These are phyloP conservation scores for Hemichromis elongatus DNA, from an alignment of 2,113 vertebrate genomes.

Conservation along the genomic window DNA sequence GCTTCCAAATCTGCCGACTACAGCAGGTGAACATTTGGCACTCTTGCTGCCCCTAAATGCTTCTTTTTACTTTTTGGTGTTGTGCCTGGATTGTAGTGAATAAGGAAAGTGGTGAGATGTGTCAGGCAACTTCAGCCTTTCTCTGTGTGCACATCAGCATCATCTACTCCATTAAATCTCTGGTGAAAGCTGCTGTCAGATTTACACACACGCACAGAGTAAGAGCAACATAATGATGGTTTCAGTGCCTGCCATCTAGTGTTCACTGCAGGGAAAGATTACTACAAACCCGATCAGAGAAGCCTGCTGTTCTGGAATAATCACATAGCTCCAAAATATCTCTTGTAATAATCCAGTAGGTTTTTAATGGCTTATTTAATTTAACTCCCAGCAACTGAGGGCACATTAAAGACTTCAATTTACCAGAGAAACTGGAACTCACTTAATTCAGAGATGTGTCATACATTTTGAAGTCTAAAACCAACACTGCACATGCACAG, in stretches of 20 bases:
- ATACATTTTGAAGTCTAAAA: not conserved
- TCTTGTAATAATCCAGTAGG: not conserved
- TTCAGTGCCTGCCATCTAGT: conserved; percentile 42
- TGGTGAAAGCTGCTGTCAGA: conserved; percentile 1
- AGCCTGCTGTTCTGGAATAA: not conserved
- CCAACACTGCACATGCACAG: not conserved
- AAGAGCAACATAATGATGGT: not conserved
- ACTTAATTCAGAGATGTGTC: not conserved
- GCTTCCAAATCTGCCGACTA: conserved; percentile 36
- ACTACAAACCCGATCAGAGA: not conserved
- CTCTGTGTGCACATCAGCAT: not conserved
- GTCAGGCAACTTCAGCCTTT: not conserved
- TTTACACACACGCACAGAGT: not conserved
- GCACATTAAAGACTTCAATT: not conserved
- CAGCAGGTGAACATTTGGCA: conserved; percentile 43
- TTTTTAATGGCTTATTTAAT: not conserved
- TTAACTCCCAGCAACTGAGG: not conserved
- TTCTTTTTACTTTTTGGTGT: not conserved
- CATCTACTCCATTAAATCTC: not conserved
- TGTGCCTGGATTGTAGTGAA: conserved; percentile 1
- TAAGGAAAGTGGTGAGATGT: not conserved
- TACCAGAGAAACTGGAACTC: not conserved
- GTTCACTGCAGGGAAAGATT: not conserved
- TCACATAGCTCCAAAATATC: not conserved
- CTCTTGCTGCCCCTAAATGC: conserved; percentile 13